A percentile compares a stretch with the other conserved stretches of the same genome.
Evolutionary conservation across 2,797 vertebrate genomes (phyloP).

Genomic region (Harpagifer antarcticus): DNA sequence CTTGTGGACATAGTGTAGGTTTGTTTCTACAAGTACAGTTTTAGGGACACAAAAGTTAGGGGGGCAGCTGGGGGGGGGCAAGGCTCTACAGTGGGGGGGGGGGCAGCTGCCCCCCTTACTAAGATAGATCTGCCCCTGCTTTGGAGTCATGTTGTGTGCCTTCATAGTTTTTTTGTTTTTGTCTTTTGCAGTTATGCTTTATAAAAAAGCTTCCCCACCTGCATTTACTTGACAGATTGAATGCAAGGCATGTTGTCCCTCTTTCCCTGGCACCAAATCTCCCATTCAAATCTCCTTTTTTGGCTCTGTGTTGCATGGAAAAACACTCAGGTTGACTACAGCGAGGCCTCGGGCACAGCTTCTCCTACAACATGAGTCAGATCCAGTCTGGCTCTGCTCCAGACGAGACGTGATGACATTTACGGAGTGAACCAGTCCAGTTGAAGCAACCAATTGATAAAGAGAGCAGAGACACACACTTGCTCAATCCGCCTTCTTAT

Average conservation of each 20-base stretch:
- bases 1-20: too few species aligned
- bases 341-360: constrained; percentile 13
- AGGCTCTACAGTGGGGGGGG: too few species aligned
- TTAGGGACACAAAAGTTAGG: too few species aligned
- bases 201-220: neutral
- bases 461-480: neutral
- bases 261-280: neutral
- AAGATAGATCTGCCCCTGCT: too few species aligned
- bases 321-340: constrained; percentile 10
- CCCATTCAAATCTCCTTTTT: constrained; percentile 29
- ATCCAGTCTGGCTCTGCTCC: constrained; percentile 33
- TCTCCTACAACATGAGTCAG: constrained; percentile 54
- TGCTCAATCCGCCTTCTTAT: neutral
- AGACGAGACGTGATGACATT: constrained; percentile 41
- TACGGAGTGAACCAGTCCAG: neutral
- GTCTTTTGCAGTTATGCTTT: too few species aligned
- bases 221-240: neutral
- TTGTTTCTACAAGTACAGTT: too few species aligned
- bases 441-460: constrained; percentile 7
- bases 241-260: neutral
- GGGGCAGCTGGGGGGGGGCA: too few species aligned
- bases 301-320: constrained; percentile 6
- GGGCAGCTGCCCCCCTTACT: too few species aligned
- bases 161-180: too few species aligned
- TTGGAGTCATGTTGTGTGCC: too few species aligned